Base-by-base conservation (phyloP, 2,113 vertebrate species). In the Lynx canadensis region DNA sequence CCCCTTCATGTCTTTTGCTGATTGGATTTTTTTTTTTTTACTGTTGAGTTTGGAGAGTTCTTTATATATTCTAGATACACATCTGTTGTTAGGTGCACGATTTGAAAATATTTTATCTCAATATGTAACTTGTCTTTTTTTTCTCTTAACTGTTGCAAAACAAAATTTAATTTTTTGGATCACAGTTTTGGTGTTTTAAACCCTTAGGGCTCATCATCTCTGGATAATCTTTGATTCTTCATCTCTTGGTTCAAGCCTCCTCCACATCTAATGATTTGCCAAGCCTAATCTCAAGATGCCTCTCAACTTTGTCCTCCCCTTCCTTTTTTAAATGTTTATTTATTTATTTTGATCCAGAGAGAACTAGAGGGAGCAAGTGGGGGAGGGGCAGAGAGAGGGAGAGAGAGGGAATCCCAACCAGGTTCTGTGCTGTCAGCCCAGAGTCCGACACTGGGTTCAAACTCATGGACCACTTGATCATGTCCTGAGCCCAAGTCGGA, bases 31-130 rank as follows among this genome's bases (percentile, higher is more conserved):
- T 82, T 73, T 36, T 38, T 88, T 94, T 57, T 93, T 50, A 79
- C 11, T 52, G 36, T 85, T 97, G 76, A 95, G 29, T 84, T 96
- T 95, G 76, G 78, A 97, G 68, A 91, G 15, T 73, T 78, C 94
- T 97, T 93, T 84, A 66, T 89, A 95, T 84, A 87, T 85, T 98
- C 92, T 80, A 95, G 78, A 81, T 93, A 91, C 29, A 97, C 60
- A 96, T 96, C 76, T 97, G 52, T 89, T 85, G 88, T 96, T 68
- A 50, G 68, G 52, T 66, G 79, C 57, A 71, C 80, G 68, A 96
- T 90, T 94, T 92, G 68, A 19, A 92, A 94, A 94, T 89, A 95
- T 95, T 94, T 97, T 92, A 94, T 89, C 73, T 97, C 60, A 89
- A 63, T 86, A 68, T 65, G 27, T 91, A 90, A 80, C n/a, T 91